Base-by-base conservation (phyloP, 2,797 vertebrate species). In the Urophycis tenuis region DNA sequence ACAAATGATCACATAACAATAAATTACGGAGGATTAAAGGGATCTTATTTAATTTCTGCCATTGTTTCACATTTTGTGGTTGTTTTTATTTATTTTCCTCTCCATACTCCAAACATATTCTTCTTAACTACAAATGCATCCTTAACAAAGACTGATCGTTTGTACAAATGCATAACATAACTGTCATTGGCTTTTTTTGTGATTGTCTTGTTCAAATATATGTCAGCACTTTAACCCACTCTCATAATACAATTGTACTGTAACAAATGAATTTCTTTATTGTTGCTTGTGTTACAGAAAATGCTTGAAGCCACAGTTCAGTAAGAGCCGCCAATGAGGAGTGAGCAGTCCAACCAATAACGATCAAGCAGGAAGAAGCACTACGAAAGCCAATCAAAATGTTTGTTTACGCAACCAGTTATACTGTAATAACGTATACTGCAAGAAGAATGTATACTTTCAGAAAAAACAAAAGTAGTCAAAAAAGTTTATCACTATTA, bases 251-350 rank as follows among this genome's bases (percentile, higher is more conserved):
- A 10, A 25, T n/a, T 60, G 22, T 60, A 3, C 7, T 9, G 8
- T n/a, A 79, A 9, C 31, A 12, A 74, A 71, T 30, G 78, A 8
- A 9, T 10, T 12, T 4, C 81, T 69, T 45, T 67, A 22, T 32
- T 33, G 39, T 80, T 71, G 74, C 82, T 76, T 90, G 80, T 82
- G 88, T 93, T 85, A 69, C 94, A 99, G 96, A 97, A 99, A 92
- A 95, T 95, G 90, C 91, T 95, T 79, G 92, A 95, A 14, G 90
- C 86, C 17, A 83, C 89, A 95, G 87, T 91, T 91, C 71, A 82
- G 92, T 74, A 90, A 92, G 87, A 88, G 83, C 70, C 81, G 78
- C 53, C 79, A 79, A 74, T 75, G 84, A 87, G 10, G 80, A 81
- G 81, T 80, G 79, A 79, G 78, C n/a, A n/a, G n/a, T n/a, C 22